These are phyloP conservation scores for Phorcus lineatus DNA, from an alignment of 2,888 invertebrate species.

Conservation along the genomic window DNA sequence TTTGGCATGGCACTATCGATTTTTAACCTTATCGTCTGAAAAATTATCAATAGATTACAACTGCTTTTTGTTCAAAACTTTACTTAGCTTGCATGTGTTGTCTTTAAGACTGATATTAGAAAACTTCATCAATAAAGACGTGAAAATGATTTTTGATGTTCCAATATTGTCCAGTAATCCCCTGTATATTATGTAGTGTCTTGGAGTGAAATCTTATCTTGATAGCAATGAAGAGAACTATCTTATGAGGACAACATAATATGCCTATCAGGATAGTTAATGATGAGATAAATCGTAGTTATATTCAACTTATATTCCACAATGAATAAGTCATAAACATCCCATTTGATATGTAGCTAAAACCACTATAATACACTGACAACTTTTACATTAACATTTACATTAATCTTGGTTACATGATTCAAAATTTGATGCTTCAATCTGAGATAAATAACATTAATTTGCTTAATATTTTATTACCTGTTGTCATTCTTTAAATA, in stretches of 20 bases:
- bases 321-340: not conserved
- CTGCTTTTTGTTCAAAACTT: not conserved
- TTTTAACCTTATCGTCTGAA: no score
- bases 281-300: not conserved
- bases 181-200: no score
- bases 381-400: not conserved
- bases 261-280: not conserved
- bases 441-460: not conserved
- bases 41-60: no score
- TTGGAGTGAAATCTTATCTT: no score
- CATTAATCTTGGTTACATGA: not conserved
- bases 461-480: not conserved
- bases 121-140: no score
- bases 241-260: no score
- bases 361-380: no score
- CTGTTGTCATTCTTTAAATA: not conserved
- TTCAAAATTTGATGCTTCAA: not conserved
- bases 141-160: no score
- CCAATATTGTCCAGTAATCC: no score
- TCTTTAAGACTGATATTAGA: not conserved
- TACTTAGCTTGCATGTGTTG: not conserved
- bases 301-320: not conserved
- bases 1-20: no score
- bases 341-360: not conserved
- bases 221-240: no score